Evolutionary conservation across 2,888 invertebrate genomes (phyloP), one percentile per base, ranked within the genome.

Genomic region (Perizoma flavofasciatum): DNA sequence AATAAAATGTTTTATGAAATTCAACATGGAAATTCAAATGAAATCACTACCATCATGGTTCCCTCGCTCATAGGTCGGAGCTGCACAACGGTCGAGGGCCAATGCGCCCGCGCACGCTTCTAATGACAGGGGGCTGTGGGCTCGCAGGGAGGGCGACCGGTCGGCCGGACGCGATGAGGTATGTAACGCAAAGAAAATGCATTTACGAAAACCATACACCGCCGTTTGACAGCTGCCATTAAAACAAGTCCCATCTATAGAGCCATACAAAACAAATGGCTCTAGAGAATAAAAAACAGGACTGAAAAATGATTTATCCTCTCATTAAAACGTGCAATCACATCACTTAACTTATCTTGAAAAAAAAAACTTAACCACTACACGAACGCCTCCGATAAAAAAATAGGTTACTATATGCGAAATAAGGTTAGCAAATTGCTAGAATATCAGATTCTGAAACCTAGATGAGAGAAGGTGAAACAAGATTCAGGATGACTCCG

Each of bases 31-130:
- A 77, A 77, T 73, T 73, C 66, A 75, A 77, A 76, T 71, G 69
- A 78, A 84, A 85, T 82, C 81, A 81, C 78, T 79, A 78, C 72
- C 75, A 77, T 67, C 74, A 76, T 80, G 78, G 77, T 81, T 77
- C 73, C 76, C 73, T 79, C 76, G 77, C 74, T 72, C 73, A 72
- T 75, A 75, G 74, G 80, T 75, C 75, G 78, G 75, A 73, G 79
- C 81, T 77, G 81, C 81, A 70, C 75, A 76, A 72, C 76, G 75
- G 77, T 76, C 74, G 83, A 84, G 88, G 89, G 90, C 89, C 90
- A 89, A 85, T 89, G 90, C 89, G 90, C 89, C 81, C 83, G 89
- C 88, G 89, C 83, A 79, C 78, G 80, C 88, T 87, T 89, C 91
- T 91, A 91, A 91, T 88, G 87, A 86, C 86, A 81, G 83, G 78